phyloP scores from a whole-genome alignment of 2,113 vertebrate genomes.

The Pterocles burchelli region DNA sequence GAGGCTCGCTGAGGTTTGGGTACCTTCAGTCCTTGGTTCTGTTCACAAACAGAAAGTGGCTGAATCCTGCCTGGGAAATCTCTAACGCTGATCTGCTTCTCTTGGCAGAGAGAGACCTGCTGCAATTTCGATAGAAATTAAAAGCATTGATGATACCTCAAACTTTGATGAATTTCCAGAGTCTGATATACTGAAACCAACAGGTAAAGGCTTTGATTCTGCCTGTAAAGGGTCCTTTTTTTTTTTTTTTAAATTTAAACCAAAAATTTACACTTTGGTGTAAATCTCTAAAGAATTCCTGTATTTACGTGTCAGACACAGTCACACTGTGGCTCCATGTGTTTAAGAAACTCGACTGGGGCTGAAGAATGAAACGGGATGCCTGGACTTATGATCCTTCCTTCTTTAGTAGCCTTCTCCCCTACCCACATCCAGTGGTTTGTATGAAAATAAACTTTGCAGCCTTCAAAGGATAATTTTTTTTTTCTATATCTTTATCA shows the following conservation, averaged over 20 bases:
- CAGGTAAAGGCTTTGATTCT: conserved; percentile 75
- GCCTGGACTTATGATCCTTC: rapidly evolving
- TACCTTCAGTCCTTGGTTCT: background rate
- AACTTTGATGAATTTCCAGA: conserved; percentile 99
- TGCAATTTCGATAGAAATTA: conserved; percentile 97
- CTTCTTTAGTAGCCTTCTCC: background rate
- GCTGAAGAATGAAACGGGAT: background rate
- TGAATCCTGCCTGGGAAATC: background rate
- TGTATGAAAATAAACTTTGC: background rate
- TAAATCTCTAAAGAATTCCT: background rate
- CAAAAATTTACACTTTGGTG: too few relatives aligned
- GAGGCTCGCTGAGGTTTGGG: background rate
- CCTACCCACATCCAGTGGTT: background rate
- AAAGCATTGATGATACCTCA: conserved; percentile 98
- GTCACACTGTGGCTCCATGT: background rate
- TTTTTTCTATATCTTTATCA: conserved; percentile 44
- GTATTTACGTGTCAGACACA: rapidly evolving
- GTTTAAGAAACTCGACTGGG: background rate
- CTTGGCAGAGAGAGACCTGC: conserved; percentile 92
- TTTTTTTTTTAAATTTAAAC: too few relatives aligned
- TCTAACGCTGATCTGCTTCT: conserved; percentile 19
- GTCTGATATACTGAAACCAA: conserved; percentile 95
- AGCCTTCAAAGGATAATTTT: background rate
- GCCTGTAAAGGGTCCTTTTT: background rate
- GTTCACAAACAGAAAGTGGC: background rate